Evolutionary conservation across 2,888 invertebrate genomes (phyloP).

Genomic region (Drosophila kambysellisi): DNA sequence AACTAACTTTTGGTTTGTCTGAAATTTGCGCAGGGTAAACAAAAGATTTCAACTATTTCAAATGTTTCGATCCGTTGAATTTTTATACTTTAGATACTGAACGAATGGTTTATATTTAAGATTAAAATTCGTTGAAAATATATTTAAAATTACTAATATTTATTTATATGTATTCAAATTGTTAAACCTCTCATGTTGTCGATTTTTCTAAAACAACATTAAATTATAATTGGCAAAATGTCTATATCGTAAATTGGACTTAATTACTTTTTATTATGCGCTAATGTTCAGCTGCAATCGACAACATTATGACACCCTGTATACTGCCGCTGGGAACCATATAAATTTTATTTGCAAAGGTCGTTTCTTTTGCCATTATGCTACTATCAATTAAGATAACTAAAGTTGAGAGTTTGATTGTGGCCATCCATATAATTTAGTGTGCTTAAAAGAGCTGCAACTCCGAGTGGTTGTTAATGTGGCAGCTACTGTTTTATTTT

Average conservation of each 20-base stretch:
- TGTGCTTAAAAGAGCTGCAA: slow-evolving; percentile 55
- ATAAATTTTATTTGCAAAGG: slow-evolving; percentile 22
- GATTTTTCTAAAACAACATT: neutral
- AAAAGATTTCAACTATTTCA: neutral
- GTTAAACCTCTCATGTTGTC: neutral
- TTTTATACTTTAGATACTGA: neutral
- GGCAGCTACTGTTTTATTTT: slow-evolving; percentile 32
- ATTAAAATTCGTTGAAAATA: neutral
- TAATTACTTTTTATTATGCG: neutral
- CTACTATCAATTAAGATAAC: slow-evolving; percentile 54
- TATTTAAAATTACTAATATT: neutral
- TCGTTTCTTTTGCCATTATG: slow-evolving; percentile 36
- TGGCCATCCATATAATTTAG: slow-evolving; percentile 58
- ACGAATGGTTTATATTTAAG: neutral
- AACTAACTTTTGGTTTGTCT: neutral
- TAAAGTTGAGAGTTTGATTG: slow-evolving; percentile 29
- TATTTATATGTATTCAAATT: neutral
- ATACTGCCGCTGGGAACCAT: slow-evolving; percentile 1
- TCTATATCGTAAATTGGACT: neutral
- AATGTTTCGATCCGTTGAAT: neutral
- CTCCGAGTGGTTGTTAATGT: slow-evolving; percentile 22
- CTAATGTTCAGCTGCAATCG: neutral
- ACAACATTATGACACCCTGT: slow-evolving; percentile 1
- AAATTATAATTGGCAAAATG: neutral
- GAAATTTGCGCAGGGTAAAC: neutral